Conservation (phyloP, 2,888 invertebrate species). For the Villa cingulata region DNA sequence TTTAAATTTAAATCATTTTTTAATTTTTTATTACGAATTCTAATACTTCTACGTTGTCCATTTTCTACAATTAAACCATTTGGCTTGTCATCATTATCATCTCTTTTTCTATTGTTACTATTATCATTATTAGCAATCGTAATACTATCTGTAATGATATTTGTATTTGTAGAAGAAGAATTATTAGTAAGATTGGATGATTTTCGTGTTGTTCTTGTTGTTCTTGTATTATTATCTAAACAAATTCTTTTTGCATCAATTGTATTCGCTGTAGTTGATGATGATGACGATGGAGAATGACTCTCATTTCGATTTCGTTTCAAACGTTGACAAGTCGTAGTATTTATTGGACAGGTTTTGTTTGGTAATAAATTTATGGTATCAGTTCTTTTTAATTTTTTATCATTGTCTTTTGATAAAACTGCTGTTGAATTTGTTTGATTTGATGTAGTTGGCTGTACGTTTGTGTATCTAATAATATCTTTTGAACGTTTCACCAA, state of each 20-base stretch:
- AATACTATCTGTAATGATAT: too few relatives aligned
- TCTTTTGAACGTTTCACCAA: neutral
- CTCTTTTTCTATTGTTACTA: too few relatives aligned
- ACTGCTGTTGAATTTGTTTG: neutral
- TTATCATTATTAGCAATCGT: too few relatives aligned
- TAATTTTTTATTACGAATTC: neutral
- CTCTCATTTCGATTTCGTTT: neutral
- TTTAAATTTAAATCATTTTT: neutral
- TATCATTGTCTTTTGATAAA: neutral
- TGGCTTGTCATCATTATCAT: neutral
- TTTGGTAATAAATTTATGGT: too few relatives aligned
- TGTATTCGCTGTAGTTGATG: too few relatives aligned
- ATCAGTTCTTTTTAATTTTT: too few relatives aligned
- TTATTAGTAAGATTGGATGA: too few relatives aligned
- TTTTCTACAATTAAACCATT: neutral
- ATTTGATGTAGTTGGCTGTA: neutral
- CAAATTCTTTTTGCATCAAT: neutral
- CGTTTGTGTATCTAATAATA: too few relatives aligned
- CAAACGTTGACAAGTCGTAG: neutral
- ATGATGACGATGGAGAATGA: neutral
- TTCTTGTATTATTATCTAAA: neutral
- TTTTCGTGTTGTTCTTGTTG: neutral
- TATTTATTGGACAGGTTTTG: too few relatives aligned
- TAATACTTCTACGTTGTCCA: neutral
- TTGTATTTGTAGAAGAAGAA: too few relatives aligned